Percentiles rank a stretch among this genome's conserved stretches.
phyloP scores from a whole-genome alignment of 2,113 vertebrate genomes.

The Maccullochella peelii region DNA sequence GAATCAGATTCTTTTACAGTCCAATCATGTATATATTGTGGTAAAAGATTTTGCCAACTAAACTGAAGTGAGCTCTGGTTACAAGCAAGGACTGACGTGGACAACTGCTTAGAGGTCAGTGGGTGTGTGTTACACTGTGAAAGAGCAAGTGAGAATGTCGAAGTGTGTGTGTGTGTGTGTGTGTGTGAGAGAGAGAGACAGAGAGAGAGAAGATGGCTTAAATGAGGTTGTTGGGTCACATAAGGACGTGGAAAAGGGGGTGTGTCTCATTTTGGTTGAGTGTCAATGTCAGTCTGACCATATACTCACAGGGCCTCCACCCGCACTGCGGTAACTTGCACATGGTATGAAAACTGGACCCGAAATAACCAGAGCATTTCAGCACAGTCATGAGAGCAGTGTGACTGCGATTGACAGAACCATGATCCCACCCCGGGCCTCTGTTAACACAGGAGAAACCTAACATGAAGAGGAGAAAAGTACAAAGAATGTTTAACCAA shows the following conservation, averaged over 20 bases:
- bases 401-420: conserved; percentile 3
- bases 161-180: conserved; percentile 8
- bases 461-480: not conserved
- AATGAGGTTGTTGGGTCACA: conserved; percentile 49
- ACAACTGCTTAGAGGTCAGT: conserved; percentile 52
- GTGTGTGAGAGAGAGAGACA: not conserved
- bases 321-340: conserved; percentile 18
- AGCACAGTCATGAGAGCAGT: conserved; percentile 33
- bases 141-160: conserved; percentile 11
- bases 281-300: conserved; percentile 31
- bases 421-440: not conserved
- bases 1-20: not conserved
- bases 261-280: conserved; percentile 46
- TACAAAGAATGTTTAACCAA: conserved; percentile 3
- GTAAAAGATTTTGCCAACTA: not conserved
- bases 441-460: not conserved
- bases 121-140: conserved; percentile 48
- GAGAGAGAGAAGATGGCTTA: conserved; percentile 2
- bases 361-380: conserved; percentile 47
- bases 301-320: conserved; percentile 40
- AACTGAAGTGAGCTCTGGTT: not conserved
- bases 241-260: conserved; percentile 53
- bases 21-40: not conserved
- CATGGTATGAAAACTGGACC: conserved; percentile 28
- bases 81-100: conserved; percentile 26